These are phyloP conservation scores for Cephus nigrinus DNA, from an alignment of 2,888 invertebrate species.

Conservation along the genomic window DNA sequence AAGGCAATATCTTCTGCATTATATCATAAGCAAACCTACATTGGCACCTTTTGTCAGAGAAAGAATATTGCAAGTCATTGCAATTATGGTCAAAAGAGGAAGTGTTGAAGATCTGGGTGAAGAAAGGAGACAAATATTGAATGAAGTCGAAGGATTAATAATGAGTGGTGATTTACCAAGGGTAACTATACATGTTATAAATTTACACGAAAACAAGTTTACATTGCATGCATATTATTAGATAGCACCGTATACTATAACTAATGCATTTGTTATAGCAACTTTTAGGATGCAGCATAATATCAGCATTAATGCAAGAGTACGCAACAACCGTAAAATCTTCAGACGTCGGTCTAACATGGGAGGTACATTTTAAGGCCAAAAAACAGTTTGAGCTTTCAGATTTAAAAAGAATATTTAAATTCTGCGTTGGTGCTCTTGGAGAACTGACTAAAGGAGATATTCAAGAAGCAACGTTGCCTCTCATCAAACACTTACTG, in stretches of 20 bases:
- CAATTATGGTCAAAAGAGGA: conserved; percentile 87
- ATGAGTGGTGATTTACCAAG: conserved; percentile 74
- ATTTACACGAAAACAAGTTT: neutral
- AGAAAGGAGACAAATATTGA: conserved; percentile 75
- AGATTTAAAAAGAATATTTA: conserved; percentile 84
- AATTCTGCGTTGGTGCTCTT: conserved; percentile 75
- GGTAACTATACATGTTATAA: conserved; percentile 63
- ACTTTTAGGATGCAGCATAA: conserved; percentile 85
- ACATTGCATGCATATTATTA: neutral
- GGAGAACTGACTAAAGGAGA: conserved; percentile 71
- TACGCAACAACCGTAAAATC: conserved; percentile 88
- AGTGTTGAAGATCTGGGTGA: conserved; percentile 80
- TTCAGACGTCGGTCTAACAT: conserved; percentile 87
- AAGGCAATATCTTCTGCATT: conserved; percentile 82
- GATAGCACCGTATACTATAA: neutral
- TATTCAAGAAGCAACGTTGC: conserved; percentile 69
- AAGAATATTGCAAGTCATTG: conserved; percentile 79
- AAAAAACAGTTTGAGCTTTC: conserved; percentile 86
- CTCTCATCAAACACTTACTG: conserved; percentile 77
- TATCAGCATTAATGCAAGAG: conserved; percentile 87
- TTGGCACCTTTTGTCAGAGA: conserved; percentile 83
- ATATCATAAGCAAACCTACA: conserved; percentile 75
- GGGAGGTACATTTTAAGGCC: conserved; percentile 87
- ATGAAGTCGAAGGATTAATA: conserved; percentile 82
- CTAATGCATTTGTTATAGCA: conserved; percentile 69